phyloP scores from a whole-genome alignment of 2,113 vertebrate genomes.

The Grantiella picta region DNA sequence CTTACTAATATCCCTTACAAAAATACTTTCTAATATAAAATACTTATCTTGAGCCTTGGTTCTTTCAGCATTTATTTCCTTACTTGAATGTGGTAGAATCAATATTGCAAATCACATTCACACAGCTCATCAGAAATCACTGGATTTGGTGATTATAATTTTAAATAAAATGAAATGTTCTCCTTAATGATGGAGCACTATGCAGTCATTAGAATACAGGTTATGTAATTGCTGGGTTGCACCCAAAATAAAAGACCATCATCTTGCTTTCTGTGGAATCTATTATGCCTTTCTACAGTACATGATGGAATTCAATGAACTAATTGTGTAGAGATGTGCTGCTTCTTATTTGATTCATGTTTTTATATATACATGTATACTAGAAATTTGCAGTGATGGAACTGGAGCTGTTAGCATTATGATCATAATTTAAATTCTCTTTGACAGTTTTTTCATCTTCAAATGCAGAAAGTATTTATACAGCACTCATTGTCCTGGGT shows the following conservation, averaged over 20 bases:
- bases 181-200: neutral
- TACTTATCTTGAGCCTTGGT: neutral
- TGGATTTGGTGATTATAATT: conserved; percentile 5
- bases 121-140: neutral
- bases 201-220: neutral
- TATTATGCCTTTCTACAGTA: neutral
- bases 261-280: neutral
- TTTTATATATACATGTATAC: neutral
- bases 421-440: neutral
- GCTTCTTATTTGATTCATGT: neutral
- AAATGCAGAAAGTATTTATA: neutral
- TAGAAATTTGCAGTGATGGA: neutral
- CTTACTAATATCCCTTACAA: neutral
- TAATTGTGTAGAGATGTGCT: neutral
- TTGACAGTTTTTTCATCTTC: neutral
- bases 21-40: neutral
- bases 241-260: neutral
- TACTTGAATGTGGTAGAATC: neutral
- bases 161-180: conserved; percentile 22
- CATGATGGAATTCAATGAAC: neutral
- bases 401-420: neutral
- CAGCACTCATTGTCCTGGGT: neutral
- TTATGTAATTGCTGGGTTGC: neutral
- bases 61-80: neutral
- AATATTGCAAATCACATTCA: conserved; percentile 1